phyloP scores from a whole-genome alignment of 1,140 invertebrate genomes.

The Drosophila kanapiae region DNA sequence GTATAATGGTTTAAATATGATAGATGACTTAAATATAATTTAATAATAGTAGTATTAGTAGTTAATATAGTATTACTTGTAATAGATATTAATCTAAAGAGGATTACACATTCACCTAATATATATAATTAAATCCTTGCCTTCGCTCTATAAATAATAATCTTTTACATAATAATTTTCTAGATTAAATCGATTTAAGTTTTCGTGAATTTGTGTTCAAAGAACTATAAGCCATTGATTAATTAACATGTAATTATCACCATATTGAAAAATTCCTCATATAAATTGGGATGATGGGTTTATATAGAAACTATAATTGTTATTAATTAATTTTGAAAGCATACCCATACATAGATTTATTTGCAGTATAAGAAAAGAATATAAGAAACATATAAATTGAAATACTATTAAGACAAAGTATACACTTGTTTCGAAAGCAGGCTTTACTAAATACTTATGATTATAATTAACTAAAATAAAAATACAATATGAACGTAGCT shows the following conservation, averaged over 20 bases:
- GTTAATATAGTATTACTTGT: no score
- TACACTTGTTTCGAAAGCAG: no score
- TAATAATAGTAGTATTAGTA: no score
- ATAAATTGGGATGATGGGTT: background rate
- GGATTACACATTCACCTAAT: background rate
- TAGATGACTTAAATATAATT: no score
- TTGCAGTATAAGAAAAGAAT: background rate
- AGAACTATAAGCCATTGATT: background rate
- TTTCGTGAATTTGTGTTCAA: background rate
- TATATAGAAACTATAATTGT: background rate
- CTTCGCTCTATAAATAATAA: background rate
- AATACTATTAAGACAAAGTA: no score
- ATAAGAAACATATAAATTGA: no score
- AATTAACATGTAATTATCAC: conserved; percentile 11
- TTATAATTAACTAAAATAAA: background rate
- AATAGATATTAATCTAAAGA: no score
- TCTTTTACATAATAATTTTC: background rate
- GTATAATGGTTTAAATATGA: no score
- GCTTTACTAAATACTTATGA: background rate
- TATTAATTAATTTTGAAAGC: background rate
- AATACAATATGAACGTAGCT: background rate
- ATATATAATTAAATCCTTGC: no score
- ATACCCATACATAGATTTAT: no score
- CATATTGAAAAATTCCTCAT: background rate
- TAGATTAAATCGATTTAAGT: background rate